Conservation (phyloP, 2,797 vertebrate genomes). For the Acipenser ruthenus region DNA sequence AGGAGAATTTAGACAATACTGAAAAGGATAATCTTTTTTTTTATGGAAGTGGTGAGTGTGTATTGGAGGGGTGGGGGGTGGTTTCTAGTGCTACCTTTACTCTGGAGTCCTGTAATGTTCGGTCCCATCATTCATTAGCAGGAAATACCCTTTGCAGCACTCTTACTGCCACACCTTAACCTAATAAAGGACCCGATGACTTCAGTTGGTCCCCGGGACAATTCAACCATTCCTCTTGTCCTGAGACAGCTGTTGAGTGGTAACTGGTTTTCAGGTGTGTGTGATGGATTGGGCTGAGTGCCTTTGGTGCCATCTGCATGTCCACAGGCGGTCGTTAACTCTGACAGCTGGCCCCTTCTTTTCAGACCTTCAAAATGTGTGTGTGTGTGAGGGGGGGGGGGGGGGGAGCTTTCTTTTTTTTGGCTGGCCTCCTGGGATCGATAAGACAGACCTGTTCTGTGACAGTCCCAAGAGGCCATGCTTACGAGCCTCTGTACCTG, state of each 20-base stretch:
- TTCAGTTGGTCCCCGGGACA: constrained; percentile 9
- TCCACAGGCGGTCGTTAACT: constrained; percentile 32
- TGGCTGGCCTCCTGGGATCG: constrained; percentile 41
- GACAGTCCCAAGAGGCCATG: constrained; percentile 45
- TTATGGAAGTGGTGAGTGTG: too few species aligned
- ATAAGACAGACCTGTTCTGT: constrained; percentile 47
- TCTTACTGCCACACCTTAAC: background rate
- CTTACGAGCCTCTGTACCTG: constrained; percentile 67
- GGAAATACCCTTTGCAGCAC: background rate
- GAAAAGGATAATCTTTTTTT: constrained; percentile 8
- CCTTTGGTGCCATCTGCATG: constrained; percentile 40
- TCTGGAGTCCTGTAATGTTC: constrained; percentile 14
- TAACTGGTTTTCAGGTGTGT: constrained; percentile 26
- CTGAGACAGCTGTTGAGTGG: constrained; percentile 33
- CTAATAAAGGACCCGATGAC: constrained; percentile 13
- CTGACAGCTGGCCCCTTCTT: constrained; percentile 46
- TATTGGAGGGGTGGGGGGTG: too few species aligned
- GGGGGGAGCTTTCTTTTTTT: constrained; percentile 1
- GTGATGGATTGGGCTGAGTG: constrained; percentile 22
- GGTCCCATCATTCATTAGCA: background rate
- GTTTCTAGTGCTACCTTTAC: too few species aligned
- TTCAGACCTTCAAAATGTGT: constrained; percentile 37
- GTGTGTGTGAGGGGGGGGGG: too few species aligned
- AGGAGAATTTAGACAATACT: constrained; percentile 29
- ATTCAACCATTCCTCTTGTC: background rate